Percentiles rank a stretch among this genome's conserved stretches.
These are phyloP conservation scores for Carollia perspicillata DNA, from an alignment of 2,113 vertebrate genomes.

Conservation along the genomic window DNA sequence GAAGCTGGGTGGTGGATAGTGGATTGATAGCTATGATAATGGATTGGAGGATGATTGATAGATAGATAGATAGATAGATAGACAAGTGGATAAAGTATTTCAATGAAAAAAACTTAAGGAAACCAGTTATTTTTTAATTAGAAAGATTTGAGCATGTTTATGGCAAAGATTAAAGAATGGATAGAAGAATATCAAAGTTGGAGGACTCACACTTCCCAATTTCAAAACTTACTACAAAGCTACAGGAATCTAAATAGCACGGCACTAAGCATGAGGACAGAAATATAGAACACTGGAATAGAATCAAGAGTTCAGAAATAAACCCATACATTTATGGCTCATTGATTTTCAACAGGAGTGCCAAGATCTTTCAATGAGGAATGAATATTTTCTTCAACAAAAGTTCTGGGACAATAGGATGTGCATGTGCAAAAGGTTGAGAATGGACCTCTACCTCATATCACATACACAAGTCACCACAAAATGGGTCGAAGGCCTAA, in stretches of 20 bases:
- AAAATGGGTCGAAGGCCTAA: neutral
- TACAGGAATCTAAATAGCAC: neutral
- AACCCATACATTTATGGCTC: neutral
- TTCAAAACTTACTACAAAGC: neutral
- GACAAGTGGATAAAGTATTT: neutral
- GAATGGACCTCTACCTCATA: neutral
- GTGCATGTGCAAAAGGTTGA: neutral
- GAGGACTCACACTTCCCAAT: neutral
- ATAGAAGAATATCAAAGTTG: neutral
- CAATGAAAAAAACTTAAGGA: neutral
- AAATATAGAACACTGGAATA: neutral
- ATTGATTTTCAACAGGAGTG: neutral
- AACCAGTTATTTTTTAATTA: neutral
- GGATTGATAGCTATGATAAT: neutral
- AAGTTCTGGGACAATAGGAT: neutral
- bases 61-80: neutral
- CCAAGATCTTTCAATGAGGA: neutral
- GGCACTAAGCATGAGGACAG: neutral
- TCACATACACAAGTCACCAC: neutral
- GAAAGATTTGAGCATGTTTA: neutral
- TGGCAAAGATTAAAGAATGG: neutral
- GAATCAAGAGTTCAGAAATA: neutral
- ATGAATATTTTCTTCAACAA: neutral
- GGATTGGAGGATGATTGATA: neutral
- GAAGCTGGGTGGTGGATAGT: too few relatives aligned